Conservation (phyloP, 2,888 invertebrate species). For the Autographa gamma region DNA sequence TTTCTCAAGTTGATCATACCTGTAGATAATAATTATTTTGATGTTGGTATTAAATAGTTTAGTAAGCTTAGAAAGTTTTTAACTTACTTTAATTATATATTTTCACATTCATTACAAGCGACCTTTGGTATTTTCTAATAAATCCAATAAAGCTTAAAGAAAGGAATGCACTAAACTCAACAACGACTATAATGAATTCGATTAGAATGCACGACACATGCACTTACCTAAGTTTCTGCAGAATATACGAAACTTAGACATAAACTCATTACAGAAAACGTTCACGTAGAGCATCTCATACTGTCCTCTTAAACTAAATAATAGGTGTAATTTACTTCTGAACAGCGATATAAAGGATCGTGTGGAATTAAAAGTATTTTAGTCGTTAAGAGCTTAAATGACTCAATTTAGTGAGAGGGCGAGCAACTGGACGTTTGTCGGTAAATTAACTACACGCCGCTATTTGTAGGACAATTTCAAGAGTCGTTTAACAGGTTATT, state of each 20-base stretch:
- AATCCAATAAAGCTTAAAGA: background rate
- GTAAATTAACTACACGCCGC: slow-evolving; percentile 2
- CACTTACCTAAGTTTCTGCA: background rate
- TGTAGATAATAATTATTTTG: too few relatives aligned
- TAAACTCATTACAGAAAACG: background rate
- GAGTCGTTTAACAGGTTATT: slow-evolving; percentile 2
- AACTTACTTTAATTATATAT: too few relatives aligned
- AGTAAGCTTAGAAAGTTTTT: too few relatives aligned
- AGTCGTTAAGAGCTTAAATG: background rate
- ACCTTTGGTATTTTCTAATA: too few relatives aligned
- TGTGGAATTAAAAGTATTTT: slow-evolving; percentile 17
- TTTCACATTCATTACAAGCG: too few relatives aligned
- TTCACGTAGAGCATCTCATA: slow-evolving; percentile 10
- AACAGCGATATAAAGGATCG: background rate
- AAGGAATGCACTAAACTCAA: background rate
- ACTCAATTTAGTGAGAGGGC: slow-evolving; percentile 4
- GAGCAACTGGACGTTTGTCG: slow-evolving; percentile 4
- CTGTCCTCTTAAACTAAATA: slow-evolving; percentile 16
- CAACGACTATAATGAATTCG: background rate
- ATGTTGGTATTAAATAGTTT: too few relatives aligned
- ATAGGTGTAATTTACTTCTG: slow-evolving; percentile 21
- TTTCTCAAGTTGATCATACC: too few relatives aligned
- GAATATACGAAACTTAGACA: background rate
- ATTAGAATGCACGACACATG: background rate
- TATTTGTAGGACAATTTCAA: slow-evolving; percentile 1